Evolutionary conservation across 1,140 invertebrate genomes (phyloP), one percentile per base, ranked within the genome.

Genomic region (Catajapyx aquilonaris): DNA sequence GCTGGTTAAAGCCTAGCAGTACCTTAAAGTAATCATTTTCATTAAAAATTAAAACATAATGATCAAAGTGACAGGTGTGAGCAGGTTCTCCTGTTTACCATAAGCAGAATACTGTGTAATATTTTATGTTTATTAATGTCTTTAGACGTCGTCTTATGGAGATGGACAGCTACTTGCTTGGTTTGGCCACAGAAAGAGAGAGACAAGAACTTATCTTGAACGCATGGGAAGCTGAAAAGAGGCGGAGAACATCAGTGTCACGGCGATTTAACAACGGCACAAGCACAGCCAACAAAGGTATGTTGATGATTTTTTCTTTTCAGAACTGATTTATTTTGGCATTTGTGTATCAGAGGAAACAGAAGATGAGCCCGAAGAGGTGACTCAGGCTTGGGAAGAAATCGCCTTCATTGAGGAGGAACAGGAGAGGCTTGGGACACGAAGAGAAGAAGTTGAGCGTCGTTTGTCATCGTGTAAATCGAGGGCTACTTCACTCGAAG

Each of bases 201-300:
- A 68, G 81, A 30, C 80, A 86, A 47, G 78, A 84, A 47, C 68
- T 81, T 41, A 69, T 81, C 7, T 81, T 91, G 22, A 81, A 75
- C 2, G 80, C 86, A 46, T 84, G 77, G 78, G 79, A 86, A 52
- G 76, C 76, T 31, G 65, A 68, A 50, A 56, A 41, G 45, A 48
- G 36, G 45, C n/a, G n/a, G n/a, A 46, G 11, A 46, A 44, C 36
- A 21, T 18, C 15, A 37, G 34, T 25, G 28, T 31, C 2, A 22
- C 41, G 4, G 31, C 31, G 2, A 19, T 31, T 10, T 38, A 37
- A 20, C n/a, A 33, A 21, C 13, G 20, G 37, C 28, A 25, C 15
- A 40, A 44, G 13, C 37, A 37, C 3, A 22, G n/a, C n/a, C n/a
- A n/a, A n/a, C n/a, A n/a, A n/a, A n/a, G n/a, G n/a, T n/a, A n/a